These are phyloP conservation scores for Saguinus midas DNA, from an alignment of 2,113 vertebrate species.

Conservation along the genomic window DNA sequence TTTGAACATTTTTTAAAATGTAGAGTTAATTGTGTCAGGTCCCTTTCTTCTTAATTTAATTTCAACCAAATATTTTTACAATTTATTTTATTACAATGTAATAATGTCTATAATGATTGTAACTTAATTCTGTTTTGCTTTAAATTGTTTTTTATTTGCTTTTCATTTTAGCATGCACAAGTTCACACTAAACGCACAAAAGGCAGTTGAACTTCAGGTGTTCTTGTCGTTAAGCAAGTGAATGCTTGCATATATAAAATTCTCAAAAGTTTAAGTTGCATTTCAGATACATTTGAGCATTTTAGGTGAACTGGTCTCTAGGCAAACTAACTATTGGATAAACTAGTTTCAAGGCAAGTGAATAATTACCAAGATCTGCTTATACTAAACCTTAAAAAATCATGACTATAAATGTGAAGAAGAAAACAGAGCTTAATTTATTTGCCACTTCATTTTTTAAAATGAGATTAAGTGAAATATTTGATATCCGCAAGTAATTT, in stretches of 20 bases:
- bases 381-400: background rate
- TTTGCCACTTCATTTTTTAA: background rate
- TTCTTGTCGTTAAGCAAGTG: background rate
- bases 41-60: slow-evolving; percentile 6
- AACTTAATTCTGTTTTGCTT: slow-evolving; percentile 15
- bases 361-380: background rate
- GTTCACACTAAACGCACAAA: background rate
- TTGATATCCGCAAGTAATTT: background rate
- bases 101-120: background rate
- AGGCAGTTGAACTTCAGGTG: background rate
- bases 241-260: background rate
- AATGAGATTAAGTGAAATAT: background rate
- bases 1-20: background rate
- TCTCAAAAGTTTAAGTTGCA: background rate
- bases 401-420: background rate
- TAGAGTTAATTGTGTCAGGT: background rate
- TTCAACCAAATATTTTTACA: background rate
- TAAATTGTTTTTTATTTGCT: background rate
- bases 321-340: background rate
- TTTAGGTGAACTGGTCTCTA: background rate
- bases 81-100: slow-evolving; percentile 9
- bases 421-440: background rate
- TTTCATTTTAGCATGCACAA: background rate
- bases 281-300: background rate
- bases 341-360: background rate